Evolutionary conservation across 1,140 invertebrate genomes (phyloP), one percentile per base, ranked within the genome.

Genomic region (Pteromalus puparum): DNA sequence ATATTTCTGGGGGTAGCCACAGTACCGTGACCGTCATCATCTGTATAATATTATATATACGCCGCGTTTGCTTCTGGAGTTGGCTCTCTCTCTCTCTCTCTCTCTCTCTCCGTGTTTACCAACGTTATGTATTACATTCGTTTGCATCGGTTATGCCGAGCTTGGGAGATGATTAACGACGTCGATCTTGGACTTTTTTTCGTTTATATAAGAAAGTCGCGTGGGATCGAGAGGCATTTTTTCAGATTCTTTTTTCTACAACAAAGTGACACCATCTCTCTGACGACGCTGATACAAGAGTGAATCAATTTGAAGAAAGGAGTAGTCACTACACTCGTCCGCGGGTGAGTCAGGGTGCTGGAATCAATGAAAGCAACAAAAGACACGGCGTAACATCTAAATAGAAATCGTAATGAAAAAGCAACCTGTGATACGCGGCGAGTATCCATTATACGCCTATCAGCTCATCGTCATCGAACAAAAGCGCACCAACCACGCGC

Each of bases 91-190:
- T 13, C 34, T 7, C 21, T 65, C 26, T 65, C 65, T 42, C 78
- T 84, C 6, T 42, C 34, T 7, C 21, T 67, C 18, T 65, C 9
- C 26, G 53, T 84, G 70, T 81, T 84, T 84, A 53, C 77, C 48
- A 24, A 84, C 46, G 74, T 81, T 81, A 74, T 75, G 76, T 84
- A 84, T 84, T 79, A 79, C 82, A 84, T 42, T 84, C 75, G 46
- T 84, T 79, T 79, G 67, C 82, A 61, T 72, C n/a, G 30, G 82
- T 78, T 67, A 13, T 18, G 61, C 12, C 15, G 65, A n/a, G 72
- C 15, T 21, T 61, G 53, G 67, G 1, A n/a, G 24, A 30, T 70
- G 67, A 70, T 30, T 26, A 70, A 70, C 68, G 24, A 70, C 26
- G 26, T 26, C 68, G 68, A 70, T 42, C 38, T 42, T 42, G 38